phyloP scores from a whole-genome alignment of 2,797 vertebrate species.

The Huso huso region DNA sequence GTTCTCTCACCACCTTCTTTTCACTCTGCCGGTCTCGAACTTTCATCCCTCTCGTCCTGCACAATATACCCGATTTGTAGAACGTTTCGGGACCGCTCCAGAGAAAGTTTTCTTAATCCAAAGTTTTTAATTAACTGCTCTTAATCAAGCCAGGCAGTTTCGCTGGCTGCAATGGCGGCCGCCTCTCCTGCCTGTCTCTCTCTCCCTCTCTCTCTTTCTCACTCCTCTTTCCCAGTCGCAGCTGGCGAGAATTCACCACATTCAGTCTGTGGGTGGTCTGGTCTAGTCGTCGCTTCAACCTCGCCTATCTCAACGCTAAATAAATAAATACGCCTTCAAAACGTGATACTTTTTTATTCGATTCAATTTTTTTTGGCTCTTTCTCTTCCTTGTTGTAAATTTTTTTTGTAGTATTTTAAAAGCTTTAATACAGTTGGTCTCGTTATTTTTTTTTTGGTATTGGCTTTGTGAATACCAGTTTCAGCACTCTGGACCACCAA shows the following conservation, averaged over 20 bases:
- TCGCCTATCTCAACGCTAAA: not conserved
- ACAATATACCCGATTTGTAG: too few species aligned
- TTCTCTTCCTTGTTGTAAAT: too few species aligned
- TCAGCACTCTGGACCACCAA: slow-evolving; percentile 47
- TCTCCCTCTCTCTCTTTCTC: slow-evolving; percentile 10
- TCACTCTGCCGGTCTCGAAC: slow-evolving; percentile 25
- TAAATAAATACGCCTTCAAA: too few species aligned
- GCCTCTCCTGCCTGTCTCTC: slow-evolving; percentile 12
- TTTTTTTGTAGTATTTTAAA: too few species aligned
- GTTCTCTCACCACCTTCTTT: slow-evolving; percentile 19
- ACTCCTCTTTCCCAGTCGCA: slow-evolving; percentile 23
- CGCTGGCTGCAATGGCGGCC: slow-evolving; percentile 50
- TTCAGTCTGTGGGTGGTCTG: slow-evolving; percentile 31
- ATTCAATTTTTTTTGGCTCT: too few species aligned
- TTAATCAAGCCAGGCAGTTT: slow-evolving; percentile 30
- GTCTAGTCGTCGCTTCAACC: not conserved
- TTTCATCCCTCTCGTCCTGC: slow-evolving; percentile 22
- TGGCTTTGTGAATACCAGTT: slow-evolving; percentile 8
- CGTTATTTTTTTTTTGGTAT: too few species aligned
- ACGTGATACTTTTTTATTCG: too few species aligned
- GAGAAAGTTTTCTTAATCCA: not conserved
- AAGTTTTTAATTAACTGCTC: not conserved
- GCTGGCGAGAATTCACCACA: slow-evolving; percentile 11
- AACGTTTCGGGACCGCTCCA: not conserved
- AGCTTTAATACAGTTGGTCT: too few species aligned